These are phyloP conservation scores for Drosophila gunungcola DNA, from an alignment of 1,140 invertebrate genomes.

Conservation along the genomic window DNA sequence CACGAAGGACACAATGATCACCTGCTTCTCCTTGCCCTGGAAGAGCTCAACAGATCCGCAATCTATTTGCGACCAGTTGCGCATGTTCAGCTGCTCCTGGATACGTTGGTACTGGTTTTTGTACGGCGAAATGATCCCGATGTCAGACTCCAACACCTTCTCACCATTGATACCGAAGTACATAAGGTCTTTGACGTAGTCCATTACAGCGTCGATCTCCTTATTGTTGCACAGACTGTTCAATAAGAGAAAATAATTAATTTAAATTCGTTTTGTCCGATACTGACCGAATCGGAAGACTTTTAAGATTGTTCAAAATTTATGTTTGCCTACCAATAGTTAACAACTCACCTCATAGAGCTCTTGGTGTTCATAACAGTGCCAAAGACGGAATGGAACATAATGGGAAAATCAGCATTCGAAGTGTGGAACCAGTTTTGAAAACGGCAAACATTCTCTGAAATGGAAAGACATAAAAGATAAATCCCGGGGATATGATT, in stretches of 20 bases:
- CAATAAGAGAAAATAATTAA: not conserved
- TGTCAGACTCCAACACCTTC: conserved; percentile 87
- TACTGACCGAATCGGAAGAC: too few species aligned
- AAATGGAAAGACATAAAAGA: not conserved
- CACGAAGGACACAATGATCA: conserved; percentile 93
- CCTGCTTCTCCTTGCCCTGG: conserved; percentile 92
- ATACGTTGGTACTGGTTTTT: conserved; percentile 88
- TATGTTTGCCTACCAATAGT: too few species aligned
- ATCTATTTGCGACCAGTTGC: conserved; percentile 85
- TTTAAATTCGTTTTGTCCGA: too few species aligned
- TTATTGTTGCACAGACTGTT: conserved; percentile 68
- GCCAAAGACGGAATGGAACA: conserved; percentile 88
- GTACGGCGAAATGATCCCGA: conserved; percentile 95
- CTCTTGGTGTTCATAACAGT: conserved; percentile 46
- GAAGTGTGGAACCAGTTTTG: conserved; percentile 80
- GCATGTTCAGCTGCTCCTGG: conserved; percentile 84
- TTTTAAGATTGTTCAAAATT: too few species aligned
- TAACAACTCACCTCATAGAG: conserved; percentile 57
- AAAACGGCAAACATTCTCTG: conserved; percentile 58
- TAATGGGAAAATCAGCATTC: conserved; percentile 86
- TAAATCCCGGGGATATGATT: not conserved
- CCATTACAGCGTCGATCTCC: conserved; percentile 87
- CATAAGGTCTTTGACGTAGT: conserved; percentile 86
- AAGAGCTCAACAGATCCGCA: conserved; percentile 95
- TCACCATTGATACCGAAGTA: conserved; percentile 82